Base-by-base conservation (phyloP, 1,140 invertebrate species). In the Diachasma alloeum region DNA sequence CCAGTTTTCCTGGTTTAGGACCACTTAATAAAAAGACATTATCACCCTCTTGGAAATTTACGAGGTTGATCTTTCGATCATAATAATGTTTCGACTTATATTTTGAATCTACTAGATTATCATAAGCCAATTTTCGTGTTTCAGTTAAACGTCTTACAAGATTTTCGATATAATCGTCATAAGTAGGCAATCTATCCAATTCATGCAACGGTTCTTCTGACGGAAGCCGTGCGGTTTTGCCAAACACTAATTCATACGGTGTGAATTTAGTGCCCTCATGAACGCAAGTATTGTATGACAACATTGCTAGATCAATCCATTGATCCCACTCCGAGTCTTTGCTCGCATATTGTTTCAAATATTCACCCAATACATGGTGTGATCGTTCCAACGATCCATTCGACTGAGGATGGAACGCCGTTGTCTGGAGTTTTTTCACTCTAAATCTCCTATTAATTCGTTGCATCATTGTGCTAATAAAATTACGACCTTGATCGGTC, bases 321-420 rank as follows among this genome's bases (percentile, higher is more conserved):
- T 81, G 37, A 46, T 88, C 83, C 88, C 88, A 90, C 76, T 88
- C 79, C 15, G 44, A 59, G 26, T 85, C 59, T 24, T 66, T 42
- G 3, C 78, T 44, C 4, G 77, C 59, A 68, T 83, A 86, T 76
- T 81, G 77, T 75, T 76, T 80, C 42, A 83, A 76, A 56, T 80
- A 84, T 48, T 81, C 79, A 10, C 17, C 24, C 31, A 84, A 67
- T 24, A 80, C 79, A 26, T 71, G 39, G 75, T 85, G 80, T 19
- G 71, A 77, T n/a, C 83, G 63, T 80, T 84, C 82, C 5, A 85
- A 11, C 0, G 77, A 74, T 26, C 79, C 81, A 42, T 85, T 83
- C 0, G 77, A 70, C 48, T 79, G 66, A 78, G 73, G 73, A 13
- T 68, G 59, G 10, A 42, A 74, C 15, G 24, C 66, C 10, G 74